These are phyloP conservation scores for Lepidochrysops patricia DNA, from an alignment of 2,888 invertebrate species.

Conservation along the genomic window DNA sequence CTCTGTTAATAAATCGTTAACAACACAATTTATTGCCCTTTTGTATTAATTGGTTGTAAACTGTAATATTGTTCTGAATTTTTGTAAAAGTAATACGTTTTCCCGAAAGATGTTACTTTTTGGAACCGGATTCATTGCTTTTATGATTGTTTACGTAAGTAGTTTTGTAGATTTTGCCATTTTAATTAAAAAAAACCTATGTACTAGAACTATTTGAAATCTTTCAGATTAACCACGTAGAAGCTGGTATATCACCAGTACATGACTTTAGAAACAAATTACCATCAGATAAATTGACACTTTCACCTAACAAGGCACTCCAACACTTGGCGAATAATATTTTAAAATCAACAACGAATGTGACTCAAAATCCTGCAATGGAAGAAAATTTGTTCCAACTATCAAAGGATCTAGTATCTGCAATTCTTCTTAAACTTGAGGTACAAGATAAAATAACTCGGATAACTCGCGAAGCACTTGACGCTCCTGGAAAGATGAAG, in stretches of 20 bases:
- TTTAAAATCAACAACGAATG: constrained; percentile 51
- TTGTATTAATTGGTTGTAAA: not conserved
- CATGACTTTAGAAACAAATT: constrained; percentile 51
- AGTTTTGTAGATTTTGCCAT: not conserved
- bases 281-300: constrained; percentile 34
- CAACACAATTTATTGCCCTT: not conserved
- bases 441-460: constrained; percentile 66
- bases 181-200: not conserved
- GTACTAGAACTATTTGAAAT: not conserved
- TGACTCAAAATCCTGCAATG: constrained; percentile 60
- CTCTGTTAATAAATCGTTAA: not conserved
- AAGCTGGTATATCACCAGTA: constrained; percentile 56
- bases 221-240: constrained; percentile 35
- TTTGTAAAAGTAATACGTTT: not conserved
- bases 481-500: constrained; percentile 60
- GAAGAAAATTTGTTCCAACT: constrained; percentile 59
- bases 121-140: not conserved
- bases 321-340: constrained; percentile 55
- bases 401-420: constrained; percentile 60
- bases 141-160: not conserved
- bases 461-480: constrained; percentile 60
- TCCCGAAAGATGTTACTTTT: not conserved
- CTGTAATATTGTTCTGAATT: not conserved
- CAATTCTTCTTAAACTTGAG: constrained; percentile 59
- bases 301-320: constrained; percentile 52